These are phyloP conservation scores for Oostethus manadensis DNA, from an alignment of 2,113 vertebrate genomes.

Conservation along the genomic window DNA sequence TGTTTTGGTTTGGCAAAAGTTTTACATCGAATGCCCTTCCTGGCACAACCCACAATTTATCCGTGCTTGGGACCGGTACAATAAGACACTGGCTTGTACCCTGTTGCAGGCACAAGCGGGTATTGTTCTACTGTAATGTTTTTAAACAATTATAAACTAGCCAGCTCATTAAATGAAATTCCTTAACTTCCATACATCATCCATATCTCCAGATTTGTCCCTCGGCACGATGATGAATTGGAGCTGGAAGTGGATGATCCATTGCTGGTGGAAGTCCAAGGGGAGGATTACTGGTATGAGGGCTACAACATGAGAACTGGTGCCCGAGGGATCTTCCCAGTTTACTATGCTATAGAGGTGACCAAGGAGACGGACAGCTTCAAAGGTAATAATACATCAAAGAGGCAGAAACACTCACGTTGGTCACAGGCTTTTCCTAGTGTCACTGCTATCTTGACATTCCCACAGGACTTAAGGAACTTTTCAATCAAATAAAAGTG, in stretches of 20 bases:
- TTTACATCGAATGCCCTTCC: no score
- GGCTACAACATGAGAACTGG: conserved; percentile 96
- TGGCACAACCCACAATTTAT: no score
- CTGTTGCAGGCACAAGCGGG: no score
- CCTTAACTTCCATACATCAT: neutral
- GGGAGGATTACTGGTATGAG: conserved; percentile 96
- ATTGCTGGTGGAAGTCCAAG: conserved; percentile 90
- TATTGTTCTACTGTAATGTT: no score
- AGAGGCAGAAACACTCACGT: no score
- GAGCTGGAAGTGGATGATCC: conserved; percentile 95
- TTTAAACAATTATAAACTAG: neutral
- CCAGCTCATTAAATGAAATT: neutral
- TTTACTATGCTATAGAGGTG: conserved; percentile 92
- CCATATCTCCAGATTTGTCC: conserved; percentile 77
- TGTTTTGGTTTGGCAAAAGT: no score
- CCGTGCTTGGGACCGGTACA: no score
- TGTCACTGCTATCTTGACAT: neutral
- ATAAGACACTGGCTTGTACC: no score
- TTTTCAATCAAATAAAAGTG: no score
- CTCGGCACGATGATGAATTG: conserved; percentile 89
- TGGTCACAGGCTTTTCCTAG: neutral
- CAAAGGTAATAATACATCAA: conserved; percentile 70
- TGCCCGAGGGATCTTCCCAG: conserved; percentile 86
- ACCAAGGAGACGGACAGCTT: conserved; percentile 81
- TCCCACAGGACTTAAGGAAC: neutral